These are phyloP conservation scores for Orchesella flavescens DNA, from an alignment of 2,888 invertebrate genomes.

Conservation along the genomic window DNA sequence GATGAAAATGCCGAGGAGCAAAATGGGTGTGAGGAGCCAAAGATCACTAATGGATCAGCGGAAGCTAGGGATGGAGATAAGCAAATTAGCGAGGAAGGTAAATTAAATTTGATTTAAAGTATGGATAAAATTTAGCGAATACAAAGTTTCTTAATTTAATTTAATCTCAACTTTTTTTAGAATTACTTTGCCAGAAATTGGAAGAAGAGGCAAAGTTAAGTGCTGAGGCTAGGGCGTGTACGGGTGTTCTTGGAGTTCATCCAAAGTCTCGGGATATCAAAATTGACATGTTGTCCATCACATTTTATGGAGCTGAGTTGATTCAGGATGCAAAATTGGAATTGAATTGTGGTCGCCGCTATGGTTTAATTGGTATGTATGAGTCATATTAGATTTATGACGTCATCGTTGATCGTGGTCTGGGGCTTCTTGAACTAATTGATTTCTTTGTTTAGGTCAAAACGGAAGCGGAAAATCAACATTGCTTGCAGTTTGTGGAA, in stretches of 20 bases:
- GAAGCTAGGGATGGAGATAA: constrained; percentile 65
- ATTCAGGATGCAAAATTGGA: constrained; percentile 96
- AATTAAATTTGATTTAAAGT: constrained; percentile 26
- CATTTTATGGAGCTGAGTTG: constrained; percentile 97
- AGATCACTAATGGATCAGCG: constrained; percentile 65
- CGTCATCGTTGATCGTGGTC: not conserved
- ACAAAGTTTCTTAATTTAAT: too few species aligned
- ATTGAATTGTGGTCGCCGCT: constrained; percentile 96
- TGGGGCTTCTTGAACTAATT: too few species aligned
- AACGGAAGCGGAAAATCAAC: constrained; percentile 88
- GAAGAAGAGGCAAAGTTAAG: constrained; percentile 93
- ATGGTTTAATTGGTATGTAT: constrained; percentile 96
- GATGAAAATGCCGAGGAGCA: constrained; percentile 75
- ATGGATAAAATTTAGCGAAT: too few species aligned
- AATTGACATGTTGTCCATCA: constrained; percentile 95
- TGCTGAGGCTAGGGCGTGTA: constrained; percentile 93
- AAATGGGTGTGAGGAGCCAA: constrained; percentile 74
- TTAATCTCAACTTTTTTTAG: constrained; percentile 75
- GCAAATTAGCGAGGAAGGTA: constrained; percentile 84
- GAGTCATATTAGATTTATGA: too few species aligned
- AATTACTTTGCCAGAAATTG: constrained; percentile 88
- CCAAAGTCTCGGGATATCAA: constrained; percentile 96
- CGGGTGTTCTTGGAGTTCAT: constrained; percentile 95
- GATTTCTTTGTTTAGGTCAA: constrained; percentile 31
- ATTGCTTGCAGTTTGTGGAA: constrained; percentile 90